phyloP scores from a whole-genome alignment of 2,797 vertebrate species.

The Microtus agrestis region DNA sequence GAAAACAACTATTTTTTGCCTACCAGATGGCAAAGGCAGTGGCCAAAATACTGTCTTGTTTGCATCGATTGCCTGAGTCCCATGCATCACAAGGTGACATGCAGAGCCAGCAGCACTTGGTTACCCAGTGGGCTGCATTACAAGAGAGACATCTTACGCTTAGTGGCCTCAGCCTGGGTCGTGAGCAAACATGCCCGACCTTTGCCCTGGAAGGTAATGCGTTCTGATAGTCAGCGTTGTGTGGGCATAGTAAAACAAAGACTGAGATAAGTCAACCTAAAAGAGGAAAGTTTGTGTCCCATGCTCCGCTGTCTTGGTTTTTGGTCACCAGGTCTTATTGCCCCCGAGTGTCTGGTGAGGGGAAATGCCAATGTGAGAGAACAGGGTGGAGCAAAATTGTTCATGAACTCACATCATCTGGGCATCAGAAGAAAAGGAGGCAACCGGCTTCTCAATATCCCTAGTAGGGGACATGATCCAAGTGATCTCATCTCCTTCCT shows the following conservation, averaged over 20 bases:
- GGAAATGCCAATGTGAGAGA: background rate
- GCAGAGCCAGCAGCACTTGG: background rate
- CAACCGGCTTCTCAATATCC: background rate
- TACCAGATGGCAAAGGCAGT: background rate
- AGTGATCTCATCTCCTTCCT: background rate
- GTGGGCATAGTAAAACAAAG: background rate
- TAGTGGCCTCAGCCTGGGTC: background rate
- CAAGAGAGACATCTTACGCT: background rate
- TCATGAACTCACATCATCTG: too few relatives aligned
- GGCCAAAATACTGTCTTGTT: background rate
- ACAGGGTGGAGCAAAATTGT: background rate
- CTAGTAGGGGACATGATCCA: background rate
- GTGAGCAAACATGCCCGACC: background rate
- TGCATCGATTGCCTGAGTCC: background rate
- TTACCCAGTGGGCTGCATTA: background rate
- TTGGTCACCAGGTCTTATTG: background rate
- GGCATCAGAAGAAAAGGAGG: background rate
- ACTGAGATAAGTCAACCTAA: background rate
- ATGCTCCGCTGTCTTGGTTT: background rate
- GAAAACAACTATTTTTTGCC: background rate
- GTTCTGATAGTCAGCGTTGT: background rate
- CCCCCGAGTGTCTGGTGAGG: background rate
- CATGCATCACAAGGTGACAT: too few relatives aligned
- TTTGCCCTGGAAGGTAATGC: background rate
- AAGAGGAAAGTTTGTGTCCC: background rate